These are phyloP conservation scores for Brassicogethes aeneus DNA, from an alignment of 2,888 invertebrate species.

Conservation along the genomic window DNA sequence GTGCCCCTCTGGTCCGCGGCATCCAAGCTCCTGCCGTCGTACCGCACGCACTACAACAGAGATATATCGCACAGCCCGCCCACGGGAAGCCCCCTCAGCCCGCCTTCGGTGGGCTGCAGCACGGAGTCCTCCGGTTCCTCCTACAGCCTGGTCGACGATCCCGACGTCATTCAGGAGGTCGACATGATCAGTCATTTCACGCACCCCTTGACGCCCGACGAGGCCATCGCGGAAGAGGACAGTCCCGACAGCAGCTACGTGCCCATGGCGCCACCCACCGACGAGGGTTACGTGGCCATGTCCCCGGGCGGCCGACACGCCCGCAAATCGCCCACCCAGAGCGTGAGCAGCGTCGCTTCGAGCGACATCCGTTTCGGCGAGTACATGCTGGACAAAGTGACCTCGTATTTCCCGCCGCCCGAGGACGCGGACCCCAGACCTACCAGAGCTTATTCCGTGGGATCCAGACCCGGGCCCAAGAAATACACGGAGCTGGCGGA, in stretches of 20 bases:
- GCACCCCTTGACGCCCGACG: conserved; percentile 52
- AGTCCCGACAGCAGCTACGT: conserved; percentile 48
- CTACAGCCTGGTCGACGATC: conserved; percentile 57
- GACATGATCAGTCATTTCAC: conserved; percentile 36
- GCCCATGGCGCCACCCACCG: conserved; percentile 57
- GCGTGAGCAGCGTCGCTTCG: conserved; percentile 66
- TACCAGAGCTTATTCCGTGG: conserved; percentile 77
- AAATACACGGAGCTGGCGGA: conserved; percentile 28
- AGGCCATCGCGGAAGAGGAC: conserved; percentile 58
- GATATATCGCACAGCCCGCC: conserved; percentile 41
- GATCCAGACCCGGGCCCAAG: conserved; percentile 59
- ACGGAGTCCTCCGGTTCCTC: conserved; percentile 63
- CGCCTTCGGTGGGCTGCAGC: conserved; percentile 47
- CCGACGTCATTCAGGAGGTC: conserved; percentile 34
- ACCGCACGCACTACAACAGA: conserved; percentile 39
- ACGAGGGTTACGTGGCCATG: conserved; percentile 54
- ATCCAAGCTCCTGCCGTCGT: conserved; percentile 33
- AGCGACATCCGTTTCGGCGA: conserved; percentile 68
- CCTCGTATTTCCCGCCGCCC: conserved; percentile 59
- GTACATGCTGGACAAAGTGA: conserved; percentile 73
- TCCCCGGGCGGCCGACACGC: conserved; percentile 28
- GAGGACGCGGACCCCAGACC: conserved; percentile 48
- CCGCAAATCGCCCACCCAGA: conserved; percentile 53
- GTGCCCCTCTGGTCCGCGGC: conserved; percentile 29
- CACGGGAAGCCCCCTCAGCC: conserved; percentile 50